These are phyloP conservation scores for Metopolophium dirhodum DNA, from an alignment of 1,140 invertebrate genomes.

Conservation along the genomic window DNA sequence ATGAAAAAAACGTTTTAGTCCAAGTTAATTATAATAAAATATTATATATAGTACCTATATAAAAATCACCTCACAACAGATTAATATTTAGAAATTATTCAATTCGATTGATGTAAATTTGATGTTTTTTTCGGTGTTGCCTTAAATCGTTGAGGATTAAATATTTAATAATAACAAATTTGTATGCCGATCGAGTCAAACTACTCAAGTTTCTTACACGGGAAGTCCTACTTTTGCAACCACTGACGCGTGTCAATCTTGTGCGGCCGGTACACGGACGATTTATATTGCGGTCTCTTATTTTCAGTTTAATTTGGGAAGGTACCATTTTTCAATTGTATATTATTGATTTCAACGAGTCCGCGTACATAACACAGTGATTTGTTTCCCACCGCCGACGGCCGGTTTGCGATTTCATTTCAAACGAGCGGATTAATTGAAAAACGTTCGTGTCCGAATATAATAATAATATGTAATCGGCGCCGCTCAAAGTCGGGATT, in stretches of 20 bases:
- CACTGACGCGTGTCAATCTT: background rate
- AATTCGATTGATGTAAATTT: background rate
- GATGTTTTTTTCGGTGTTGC: background rate
- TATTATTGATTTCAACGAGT: slow-evolving; percentile 9
- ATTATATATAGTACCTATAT: too few relatives aligned
- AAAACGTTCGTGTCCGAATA: background rate
- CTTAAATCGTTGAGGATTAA: background rate
- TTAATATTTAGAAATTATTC: background rate
- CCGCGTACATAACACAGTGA: background rate
- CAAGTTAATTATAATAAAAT: too few relatives aligned
- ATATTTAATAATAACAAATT: background rate
- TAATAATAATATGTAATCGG: background rate
- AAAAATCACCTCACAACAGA: too few relatives aligned
- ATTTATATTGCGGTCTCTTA: background rate
- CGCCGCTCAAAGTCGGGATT: background rate
- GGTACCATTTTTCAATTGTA: slow-evolving; percentile 5
- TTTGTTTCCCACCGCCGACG: background rate
- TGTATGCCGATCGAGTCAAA: background rate
- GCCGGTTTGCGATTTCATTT: background rate
- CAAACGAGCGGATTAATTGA: background rate
- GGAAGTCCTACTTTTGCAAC: background rate
- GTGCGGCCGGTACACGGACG: background rate
- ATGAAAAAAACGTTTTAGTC: too few relatives aligned
- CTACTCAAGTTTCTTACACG: background rate
- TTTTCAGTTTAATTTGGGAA: background rate